Conservation (phyloP, 2,113 vertebrate species). For the Bubo bubo region DNA sequence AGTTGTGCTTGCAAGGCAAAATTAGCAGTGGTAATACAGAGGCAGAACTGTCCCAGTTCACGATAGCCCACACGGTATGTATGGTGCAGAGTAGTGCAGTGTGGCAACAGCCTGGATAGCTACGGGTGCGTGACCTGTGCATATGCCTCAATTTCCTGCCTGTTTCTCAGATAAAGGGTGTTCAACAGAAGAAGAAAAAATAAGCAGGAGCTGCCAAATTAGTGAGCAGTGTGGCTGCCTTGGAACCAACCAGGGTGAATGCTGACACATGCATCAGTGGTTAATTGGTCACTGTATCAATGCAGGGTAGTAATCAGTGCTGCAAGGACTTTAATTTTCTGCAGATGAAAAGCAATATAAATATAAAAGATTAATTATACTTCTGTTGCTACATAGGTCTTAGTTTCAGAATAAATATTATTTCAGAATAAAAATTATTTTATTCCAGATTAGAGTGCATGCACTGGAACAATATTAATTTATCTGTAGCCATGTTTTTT, state of each 20-base stretch:
- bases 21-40: background rate
- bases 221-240: background rate
- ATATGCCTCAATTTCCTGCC: background rate
- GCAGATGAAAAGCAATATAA: background rate
- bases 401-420: background rate
- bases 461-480: background rate
- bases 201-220: background rate
- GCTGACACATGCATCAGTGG: background rate
- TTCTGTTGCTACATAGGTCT: background rate
- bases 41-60: background rate
- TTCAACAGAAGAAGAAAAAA: background rate
- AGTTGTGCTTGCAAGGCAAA: background rate
- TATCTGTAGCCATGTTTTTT: background rate
- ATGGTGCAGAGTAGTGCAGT: background rate
- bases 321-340: background rate
- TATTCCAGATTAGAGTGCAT: background rate
- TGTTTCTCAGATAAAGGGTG: background rate
- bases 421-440: background rate
- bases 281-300: background rate
- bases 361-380: background rate
- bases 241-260: background rate
- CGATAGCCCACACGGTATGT: accelerated
- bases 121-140: background rate
- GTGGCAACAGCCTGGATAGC: background rate
- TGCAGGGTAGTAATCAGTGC: background rate